phyloP scores from a whole-genome alignment of 1,140 invertebrate species.

The Oryctes rhinoceros region DNA sequence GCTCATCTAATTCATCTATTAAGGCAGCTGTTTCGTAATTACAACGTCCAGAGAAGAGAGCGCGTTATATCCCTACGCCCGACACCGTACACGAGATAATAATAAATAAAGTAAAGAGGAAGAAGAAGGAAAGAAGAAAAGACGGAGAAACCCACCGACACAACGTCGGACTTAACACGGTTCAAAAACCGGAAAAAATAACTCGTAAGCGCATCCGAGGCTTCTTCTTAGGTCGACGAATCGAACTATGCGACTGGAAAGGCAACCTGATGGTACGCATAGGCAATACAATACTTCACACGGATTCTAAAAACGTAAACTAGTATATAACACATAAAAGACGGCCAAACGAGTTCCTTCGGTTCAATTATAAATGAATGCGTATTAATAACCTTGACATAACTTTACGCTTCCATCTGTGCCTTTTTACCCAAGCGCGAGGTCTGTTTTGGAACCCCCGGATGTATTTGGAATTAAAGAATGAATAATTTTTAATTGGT shows the following conservation, averaged over 20 bases:
- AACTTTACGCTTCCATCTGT: slow-evolving; percentile 9
- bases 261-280: neutral
- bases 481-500: no score
- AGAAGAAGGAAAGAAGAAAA: slow-evolving; percentile 3
- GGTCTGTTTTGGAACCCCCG: no score
- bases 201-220: neutral
- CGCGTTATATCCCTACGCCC: neutral
- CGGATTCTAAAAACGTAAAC: slow-evolving; percentile 1
- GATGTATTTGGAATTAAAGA: no score
- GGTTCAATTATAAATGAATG: slow-evolving; percentile 19
- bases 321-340: slow-evolving; percentile 6
- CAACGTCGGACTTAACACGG: neutral
- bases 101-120: neutral
- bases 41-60: neutral
- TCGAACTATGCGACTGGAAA: no score
- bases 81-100: neutral
- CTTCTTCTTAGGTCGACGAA: neutral
- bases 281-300: neutral
- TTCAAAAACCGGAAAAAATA: slow-evolving; percentile 13
- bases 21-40: slow-evolving; percentile 9
- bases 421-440: neutral
- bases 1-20: neutral
- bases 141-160: neutral
- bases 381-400: slow-evolving; percentile 34
- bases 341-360: slow-evolving; percentile 1